These are phyloP conservation scores for Ophioninae sp. DNA, from an alignment of 2,888 invertebrate species.

Conservation along the genomic window DNA sequence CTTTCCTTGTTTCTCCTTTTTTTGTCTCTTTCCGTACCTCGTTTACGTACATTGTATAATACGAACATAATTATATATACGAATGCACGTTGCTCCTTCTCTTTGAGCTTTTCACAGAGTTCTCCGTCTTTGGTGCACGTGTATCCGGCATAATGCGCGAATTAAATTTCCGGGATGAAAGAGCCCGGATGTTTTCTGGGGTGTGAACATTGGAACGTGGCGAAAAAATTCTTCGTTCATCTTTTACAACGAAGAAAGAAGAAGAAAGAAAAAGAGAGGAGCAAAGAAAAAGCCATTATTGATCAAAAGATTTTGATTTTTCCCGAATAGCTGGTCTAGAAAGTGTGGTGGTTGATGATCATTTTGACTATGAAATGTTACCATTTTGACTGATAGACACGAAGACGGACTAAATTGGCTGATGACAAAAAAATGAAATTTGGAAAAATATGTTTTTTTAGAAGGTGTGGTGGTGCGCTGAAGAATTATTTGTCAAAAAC, in stretches of 20 bases:
- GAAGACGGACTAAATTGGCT: too few species aligned
- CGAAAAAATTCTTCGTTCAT: constrained; percentile 10
- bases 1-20: constrained; percentile 17
- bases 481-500: too few species aligned
- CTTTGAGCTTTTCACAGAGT: constrained; percentile 41
- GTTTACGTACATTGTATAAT: constrained; percentile 28
- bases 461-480: too few species aligned
- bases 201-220: constrained; percentile 14
- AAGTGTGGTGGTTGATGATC: neutral
- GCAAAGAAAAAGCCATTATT: neutral
- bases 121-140: constrained; percentile 38
- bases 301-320: neutral
- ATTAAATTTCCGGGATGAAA: constrained; percentile 62
- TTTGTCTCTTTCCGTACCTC: constrained; percentile 29
- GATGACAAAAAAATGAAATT: too few species aligned
- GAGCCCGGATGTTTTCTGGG: constrained; percentile 35
- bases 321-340: neutral
- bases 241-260: neutral
- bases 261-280: neutral
- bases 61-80: constrained; percentile 16
- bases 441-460: too few species aligned
- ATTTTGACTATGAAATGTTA: too few species aligned
- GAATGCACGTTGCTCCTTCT: constrained; percentile 30
- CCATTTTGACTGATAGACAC: too few species aligned
- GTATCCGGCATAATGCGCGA: constrained; percentile 58